Conservation (phyloP, 2,113 vertebrate species). For the Sclerurus mexicanus region DNA sequence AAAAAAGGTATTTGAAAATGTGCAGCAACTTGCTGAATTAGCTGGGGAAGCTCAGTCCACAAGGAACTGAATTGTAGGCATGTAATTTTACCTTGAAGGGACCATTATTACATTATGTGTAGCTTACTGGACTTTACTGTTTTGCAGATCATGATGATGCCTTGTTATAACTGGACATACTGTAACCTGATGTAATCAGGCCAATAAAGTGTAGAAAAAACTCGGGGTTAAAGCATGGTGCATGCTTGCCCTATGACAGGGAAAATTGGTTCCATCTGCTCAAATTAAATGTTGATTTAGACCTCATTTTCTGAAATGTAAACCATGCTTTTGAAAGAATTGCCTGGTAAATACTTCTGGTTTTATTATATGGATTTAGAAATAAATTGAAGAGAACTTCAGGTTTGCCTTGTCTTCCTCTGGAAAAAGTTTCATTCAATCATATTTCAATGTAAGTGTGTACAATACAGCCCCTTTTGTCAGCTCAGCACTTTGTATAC, state of each 20-base stretch:
- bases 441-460: not conserved
- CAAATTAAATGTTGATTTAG: conserved; percentile 56
- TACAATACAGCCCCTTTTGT: not conserved
- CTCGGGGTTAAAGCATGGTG: not conserved
- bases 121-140: not conserved
- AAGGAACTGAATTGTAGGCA: not conserved
- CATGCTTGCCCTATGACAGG: not conserved
- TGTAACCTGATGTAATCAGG: conserved; percentile 16
- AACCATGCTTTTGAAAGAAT: conserved; percentile 11
- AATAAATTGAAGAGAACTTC: not conserved
- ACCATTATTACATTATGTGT: not conserved
- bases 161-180: not conserved
- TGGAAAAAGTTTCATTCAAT: not conserved
- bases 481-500: conserved; percentile 29
- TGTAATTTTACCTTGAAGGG: not conserved
- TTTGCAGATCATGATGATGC: not conserved
- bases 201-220: conserved; percentile 32
- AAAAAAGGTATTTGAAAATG: not conserved
- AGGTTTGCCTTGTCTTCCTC: not conserved
- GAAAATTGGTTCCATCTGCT: conserved; percentile 67
- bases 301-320: conserved; percentile 60
- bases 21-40: not conserved
- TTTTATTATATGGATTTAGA: conserved; percentile 24
- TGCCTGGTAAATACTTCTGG: conserved; percentile 4
- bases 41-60: not conserved